Evolutionary conservation across 1,140 invertebrate genomes (phyloP), one percentile per base, ranked within the genome.

Genomic region (Drosophila watanabei): DNA sequence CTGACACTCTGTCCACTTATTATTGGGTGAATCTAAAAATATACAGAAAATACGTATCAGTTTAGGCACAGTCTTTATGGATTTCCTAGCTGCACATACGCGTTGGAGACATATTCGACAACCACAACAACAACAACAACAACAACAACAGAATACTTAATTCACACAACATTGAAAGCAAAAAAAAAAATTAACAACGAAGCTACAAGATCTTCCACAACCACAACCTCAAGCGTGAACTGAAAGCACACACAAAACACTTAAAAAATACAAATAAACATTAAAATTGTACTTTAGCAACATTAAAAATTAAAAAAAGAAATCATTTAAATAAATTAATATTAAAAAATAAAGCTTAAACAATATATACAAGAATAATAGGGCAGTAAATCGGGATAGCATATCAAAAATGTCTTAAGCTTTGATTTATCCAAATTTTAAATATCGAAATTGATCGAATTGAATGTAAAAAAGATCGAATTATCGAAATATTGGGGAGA

Each of bases 1-100:
- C 64, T 93, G 92, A 93, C 93, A 93, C 92, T 93, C 92, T 81
- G 93, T 93, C 93, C 93, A 93, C 72, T 93, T 93, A 91, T 92
- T 93, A 91, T 93, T 93, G 84, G 92, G 82, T 79, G 91, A 93
- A 93, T 93, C 92, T 93, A 93, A 93, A 93, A 93, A 93, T 93
- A 93, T 92, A 93, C 78, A 93, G 87, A 93, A 91, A 86, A 90
- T 78, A 82, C 65, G 72, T 75, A 75, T 79, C 49, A 91, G 73
- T 90, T 90, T 79, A 64, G 52, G 62, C 60, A 75, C 43, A 68
- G 49, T 57, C 60, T 24, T 8, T 49, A 18, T 45, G 24, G 6
- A 7, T 28, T 69, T 14, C 33, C 43, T n/a, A 28, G n/a, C 30
- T 56, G 32, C 51, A 68, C 61, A 78, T 56, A 87, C 79, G 68